Evolutionary conservation across 2,888 invertebrate genomes (phyloP), one percentile per base, ranked within the genome.

Genomic region (Leptogaster cylindrica): DNA sequence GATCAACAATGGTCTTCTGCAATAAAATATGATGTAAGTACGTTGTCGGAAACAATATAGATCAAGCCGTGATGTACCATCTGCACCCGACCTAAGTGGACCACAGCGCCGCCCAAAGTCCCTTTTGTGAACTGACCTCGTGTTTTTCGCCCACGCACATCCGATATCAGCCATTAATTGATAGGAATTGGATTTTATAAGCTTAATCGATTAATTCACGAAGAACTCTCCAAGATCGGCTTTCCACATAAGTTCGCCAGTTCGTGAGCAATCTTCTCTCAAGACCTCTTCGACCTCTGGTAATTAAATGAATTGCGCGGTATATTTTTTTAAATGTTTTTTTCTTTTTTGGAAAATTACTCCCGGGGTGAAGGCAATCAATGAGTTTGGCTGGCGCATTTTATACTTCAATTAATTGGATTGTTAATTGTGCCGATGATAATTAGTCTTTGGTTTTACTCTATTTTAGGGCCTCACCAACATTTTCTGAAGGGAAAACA

Each of bases 171-270:
- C 7, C 44, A 61, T 61, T 61, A 61, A 61, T 61, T 61, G 61
- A 44, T 61, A 61, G 44, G 61, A 61, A 61, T 61, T 61, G 61
- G 61, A 44, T 61, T 61, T 61, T 61, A 61, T 61, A 41, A 27
- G 61, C 61, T 61, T 61, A 61, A 61, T 61, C 61, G 61, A 18
- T n/a, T n/a, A n/a, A n/a, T n/a, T n/a, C n/a, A n/a, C n/a, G n/a
- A n/a, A n/a, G n/a, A n/a, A n/a, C n/a, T n/a, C n/a, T n/a, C n/a
- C n/a, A n/a, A n/a, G n/a, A n/a, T n/a, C n/a, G n/a, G n/a, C n/a
- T n/a, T n/a, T n/a, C n/a, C n/a, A n/a, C n/a, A n/a, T 31, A 36
- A 18, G 23, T 16, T 16, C 39, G 10, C 39, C 36, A 39, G 36
- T 55, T 23, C n/a, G 39, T 36, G 20, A 39, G 39, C 39, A 55